These are phyloP conservation scores for Ditylenchus dipsaci DNA, from an alignment of 1,140 invertebrate species.

Conservation along the genomic window DNA sequence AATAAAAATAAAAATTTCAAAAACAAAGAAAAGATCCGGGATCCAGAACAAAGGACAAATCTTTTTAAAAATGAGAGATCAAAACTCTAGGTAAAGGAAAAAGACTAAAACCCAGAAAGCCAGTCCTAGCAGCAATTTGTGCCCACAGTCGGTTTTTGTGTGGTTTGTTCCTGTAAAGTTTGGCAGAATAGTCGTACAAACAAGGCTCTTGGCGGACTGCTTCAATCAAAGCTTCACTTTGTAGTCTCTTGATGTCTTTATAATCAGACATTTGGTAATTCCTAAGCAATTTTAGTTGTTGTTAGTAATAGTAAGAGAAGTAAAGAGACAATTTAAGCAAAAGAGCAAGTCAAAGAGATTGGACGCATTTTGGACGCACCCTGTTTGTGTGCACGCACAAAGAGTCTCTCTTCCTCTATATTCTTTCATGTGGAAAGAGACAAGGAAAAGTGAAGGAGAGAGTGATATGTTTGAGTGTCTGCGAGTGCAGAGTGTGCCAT, in stretches of 20 bases:
- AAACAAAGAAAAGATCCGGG: too few species aligned
- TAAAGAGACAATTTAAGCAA: too few species aligned
- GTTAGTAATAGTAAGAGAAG: too few species aligned
- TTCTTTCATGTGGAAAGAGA: not conserved
- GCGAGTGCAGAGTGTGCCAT: not conserved
- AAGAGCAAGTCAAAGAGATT: too few species aligned
- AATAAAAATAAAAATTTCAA: too few species aligned
- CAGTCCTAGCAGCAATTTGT: not conserved
- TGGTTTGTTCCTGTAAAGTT: not conserved
- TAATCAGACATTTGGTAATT: too few species aligned
- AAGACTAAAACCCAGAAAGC: not conserved
- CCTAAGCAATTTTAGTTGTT: too few species aligned
- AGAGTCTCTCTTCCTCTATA: not conserved
- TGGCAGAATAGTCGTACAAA: not conserved
- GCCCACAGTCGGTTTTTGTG: not conserved
- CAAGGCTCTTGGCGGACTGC: not conserved
- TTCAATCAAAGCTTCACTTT: not conserved
- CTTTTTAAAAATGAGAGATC: not conserved
- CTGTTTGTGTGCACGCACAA: not conserved
- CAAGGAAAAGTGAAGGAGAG: not conserved
- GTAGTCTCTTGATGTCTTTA: too few species aligned
- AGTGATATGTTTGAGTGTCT: not conserved
- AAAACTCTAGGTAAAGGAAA: not conserved
- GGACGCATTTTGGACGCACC: too few species aligned
- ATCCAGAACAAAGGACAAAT: too few species aligned